These are phyloP conservation scores for Ennomos erosarius DNA, from an alignment of 2,888 invertebrate species.

Conservation along the genomic window DNA sequence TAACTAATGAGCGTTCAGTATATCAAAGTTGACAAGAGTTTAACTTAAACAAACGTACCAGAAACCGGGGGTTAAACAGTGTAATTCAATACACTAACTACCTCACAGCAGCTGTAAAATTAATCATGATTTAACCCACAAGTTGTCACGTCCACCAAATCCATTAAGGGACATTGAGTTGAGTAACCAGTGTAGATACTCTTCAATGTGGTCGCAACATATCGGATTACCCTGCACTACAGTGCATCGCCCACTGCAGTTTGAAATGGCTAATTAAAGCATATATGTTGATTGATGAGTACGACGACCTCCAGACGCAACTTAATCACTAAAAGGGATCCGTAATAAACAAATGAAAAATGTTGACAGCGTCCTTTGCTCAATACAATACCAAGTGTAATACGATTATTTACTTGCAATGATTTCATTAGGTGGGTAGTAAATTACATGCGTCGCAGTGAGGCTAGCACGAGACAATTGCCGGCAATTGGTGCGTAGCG, in stretches of 20 bases:
- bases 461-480: conserved; percentile 74
- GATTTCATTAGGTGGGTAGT: conserved; percentile 70
- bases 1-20: too few relatives aligned
- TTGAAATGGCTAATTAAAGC: conserved; percentile 73
- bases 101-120: conserved; percentile 24
- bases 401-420: conserved; percentile 70
- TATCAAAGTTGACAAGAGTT: too few relatives aligned
- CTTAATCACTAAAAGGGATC: conserved; percentile 47
- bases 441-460: conserved; percentile 54
- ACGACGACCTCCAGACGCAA: conserved; percentile 65
- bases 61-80: too few relatives aligned
- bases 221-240: conserved; percentile 68
- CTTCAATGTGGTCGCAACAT: conserved; percentile 51
- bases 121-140: conserved; percentile 45
- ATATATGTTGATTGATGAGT: conserved; percentile 71
- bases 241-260: conserved; percentile 42
- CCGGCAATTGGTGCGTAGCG: conserved; percentile 74
- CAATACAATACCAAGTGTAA: conserved; percentile 43
- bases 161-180: conserved; percentile 58
- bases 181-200: conserved; percentile 35
- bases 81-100: conserved; percentile 3
- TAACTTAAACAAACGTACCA: too few relatives aligned
- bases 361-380: conserved; percentile 32
- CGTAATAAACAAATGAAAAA: conserved; percentile 42
- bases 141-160: conserved; percentile 52